A percentile compares a stretch with the other conserved stretches of the same genome.
phyloP scores from a whole-genome alignment of 1,140 invertebrate genomes.

The Zaprionus vittiger region DNA sequence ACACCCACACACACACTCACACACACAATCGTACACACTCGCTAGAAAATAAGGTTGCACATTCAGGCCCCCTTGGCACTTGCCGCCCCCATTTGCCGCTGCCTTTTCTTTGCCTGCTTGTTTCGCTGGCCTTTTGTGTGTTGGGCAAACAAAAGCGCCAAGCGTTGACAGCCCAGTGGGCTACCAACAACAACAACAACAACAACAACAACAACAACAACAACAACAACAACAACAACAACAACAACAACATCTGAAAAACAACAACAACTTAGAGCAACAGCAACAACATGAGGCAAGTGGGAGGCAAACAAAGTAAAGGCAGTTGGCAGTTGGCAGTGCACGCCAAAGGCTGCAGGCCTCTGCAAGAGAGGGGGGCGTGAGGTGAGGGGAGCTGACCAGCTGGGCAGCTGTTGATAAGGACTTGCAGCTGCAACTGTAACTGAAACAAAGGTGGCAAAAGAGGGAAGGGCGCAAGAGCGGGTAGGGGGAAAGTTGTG shows the following conservation, averaged over 20 bases:
- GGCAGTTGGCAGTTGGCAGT: conserved; percentile 59
- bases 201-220: background rate
- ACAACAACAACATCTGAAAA: conserved; percentile 17
- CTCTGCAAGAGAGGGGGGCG: conserved; percentile 1
- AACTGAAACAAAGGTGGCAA: conserved; percentile 18
- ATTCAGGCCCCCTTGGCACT: background rate
- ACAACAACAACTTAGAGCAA: conserved; percentile 6
- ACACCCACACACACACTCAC: conserved; percentile 18
- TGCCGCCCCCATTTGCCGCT: background rate
- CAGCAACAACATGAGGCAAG: conserved; percentile 29
- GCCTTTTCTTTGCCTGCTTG: conserved; percentile 14
- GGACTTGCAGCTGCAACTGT: conserved; percentile 22
- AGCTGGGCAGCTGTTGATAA: conserved; percentile 63
- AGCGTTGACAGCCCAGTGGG: conserved; percentile 65
- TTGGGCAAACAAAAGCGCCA: conserved; percentile 75
- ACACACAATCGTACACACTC: conserved; percentile 10
- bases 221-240: conserved; percentile 17
- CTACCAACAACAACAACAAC: conserved; percentile 25
- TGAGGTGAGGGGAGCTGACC: background rate
- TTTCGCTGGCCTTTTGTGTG: conserved; percentile 67
- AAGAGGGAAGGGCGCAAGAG: background rate
- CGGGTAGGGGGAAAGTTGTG: background rate
- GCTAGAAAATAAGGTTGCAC: conserved; percentile 55
- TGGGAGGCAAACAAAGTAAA: conserved; percentile 57
- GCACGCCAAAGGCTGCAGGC: conserved; percentile 44